phyloP scores from a whole-genome alignment of 2,888 invertebrate genomes.

The Heliothis peltigera region DNA sequence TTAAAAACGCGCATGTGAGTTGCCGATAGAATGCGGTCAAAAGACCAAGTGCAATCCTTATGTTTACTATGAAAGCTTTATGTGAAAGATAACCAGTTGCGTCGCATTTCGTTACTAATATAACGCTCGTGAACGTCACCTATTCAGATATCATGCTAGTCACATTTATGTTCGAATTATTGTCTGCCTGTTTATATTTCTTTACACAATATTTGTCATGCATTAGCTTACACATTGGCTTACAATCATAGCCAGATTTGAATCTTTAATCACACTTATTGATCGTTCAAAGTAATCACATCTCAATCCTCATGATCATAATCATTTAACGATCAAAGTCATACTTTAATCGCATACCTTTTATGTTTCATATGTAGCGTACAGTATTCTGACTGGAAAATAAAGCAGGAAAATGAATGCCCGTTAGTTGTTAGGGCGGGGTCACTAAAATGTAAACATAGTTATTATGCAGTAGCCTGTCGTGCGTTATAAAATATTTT shows the following conservation, averaged over 20 bases:
- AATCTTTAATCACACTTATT: slow-evolving; percentile 26
- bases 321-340: slow-evolving; percentile 29
- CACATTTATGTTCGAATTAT: slow-evolving; percentile 32
- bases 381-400: slow-evolving; percentile 43
- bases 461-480: slow-evolving; percentile 1
- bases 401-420: slow-evolving; percentile 46
- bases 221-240: slow-evolving; percentile 57
- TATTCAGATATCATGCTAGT: slow-evolving; percentile 35
- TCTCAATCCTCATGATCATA: slow-evolving; percentile 18
- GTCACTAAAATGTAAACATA: slow-evolving; percentile 12
- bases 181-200: slow-evolving; percentile 36
- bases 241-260: slow-evolving; percentile 41
- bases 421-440: slow-evolving; percentile 15
- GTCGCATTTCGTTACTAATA: slow-evolving; percentile 58
- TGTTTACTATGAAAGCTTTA: slow-evolving; percentile 51
- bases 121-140: slow-evolving; percentile 34
- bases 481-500: neutral
- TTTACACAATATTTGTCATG: slow-evolving; percentile 45
- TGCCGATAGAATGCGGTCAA: slow-evolving; percentile 55
- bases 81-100: slow-evolving; percentile 54
- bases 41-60: slow-evolving; percentile 50
- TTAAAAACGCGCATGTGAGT: slow-evolving; percentile 25
- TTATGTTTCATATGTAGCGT: neutral
- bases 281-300: slow-evolving; percentile 26
- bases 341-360: slow-evolving; percentile 27